phyloP scores from a whole-genome alignment of 2,113 vertebrate genomes.

The Tragelaphus imberbis region DNA sequence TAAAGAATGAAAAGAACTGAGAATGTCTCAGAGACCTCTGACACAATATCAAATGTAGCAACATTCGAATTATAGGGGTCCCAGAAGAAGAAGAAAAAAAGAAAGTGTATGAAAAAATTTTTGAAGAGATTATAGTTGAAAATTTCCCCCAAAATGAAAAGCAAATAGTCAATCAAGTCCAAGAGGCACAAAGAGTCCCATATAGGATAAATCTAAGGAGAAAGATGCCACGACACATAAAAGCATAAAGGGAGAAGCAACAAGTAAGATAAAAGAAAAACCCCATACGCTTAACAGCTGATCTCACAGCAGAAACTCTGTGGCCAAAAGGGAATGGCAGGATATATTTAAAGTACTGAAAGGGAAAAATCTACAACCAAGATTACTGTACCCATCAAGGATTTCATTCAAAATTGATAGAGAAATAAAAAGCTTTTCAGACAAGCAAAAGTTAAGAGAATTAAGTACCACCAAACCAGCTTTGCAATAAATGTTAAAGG shows the following conservation, averaged over 20 bases:
- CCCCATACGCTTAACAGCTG: background rate
- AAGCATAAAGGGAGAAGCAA: background rate
- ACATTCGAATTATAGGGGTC: background rate
- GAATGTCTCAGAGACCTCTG: background rate
- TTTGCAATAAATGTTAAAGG: background rate
- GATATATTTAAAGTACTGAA: background rate
- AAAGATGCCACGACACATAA: background rate
- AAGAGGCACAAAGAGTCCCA: background rate
- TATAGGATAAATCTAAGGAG: background rate
- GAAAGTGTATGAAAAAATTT: background rate
- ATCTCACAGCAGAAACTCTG: background rate
- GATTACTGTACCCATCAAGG: background rate
- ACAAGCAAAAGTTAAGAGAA: background rate
- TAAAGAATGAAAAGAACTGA: background rate
- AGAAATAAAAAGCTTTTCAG: background rate
- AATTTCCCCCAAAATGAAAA: background rate
- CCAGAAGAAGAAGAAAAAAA: background rate
- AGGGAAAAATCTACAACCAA: background rate
- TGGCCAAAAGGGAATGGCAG: fast-evolving
- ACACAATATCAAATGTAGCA: background rate
- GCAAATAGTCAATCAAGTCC: background rate
- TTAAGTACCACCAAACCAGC: background rate
- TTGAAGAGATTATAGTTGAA: background rate
- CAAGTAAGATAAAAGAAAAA: background rate
- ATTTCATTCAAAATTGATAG: background rate